Conservation (phyloP, 2,888 invertebrate species). For the Heliconius cydno region DNA sequence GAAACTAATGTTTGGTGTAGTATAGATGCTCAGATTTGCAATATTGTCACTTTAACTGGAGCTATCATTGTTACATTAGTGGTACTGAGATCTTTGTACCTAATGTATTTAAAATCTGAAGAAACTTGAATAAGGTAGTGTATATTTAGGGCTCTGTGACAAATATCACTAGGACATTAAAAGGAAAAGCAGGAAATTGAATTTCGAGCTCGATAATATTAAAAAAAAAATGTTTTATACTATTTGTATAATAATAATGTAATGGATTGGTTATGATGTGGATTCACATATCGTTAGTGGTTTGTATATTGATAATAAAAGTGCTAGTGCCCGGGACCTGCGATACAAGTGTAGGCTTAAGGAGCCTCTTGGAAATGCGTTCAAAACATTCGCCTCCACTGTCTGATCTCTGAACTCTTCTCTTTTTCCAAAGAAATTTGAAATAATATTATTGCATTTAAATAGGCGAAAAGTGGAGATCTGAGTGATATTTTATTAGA, state of each 20-base stretch:
- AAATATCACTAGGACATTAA: neutral
- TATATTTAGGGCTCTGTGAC: neutral
- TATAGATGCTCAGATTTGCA: conserved; percentile 33
- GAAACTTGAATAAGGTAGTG: conserved; percentile 39
- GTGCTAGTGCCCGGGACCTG: neutral
- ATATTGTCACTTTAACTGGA: conserved; percentile 54
- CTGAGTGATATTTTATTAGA: too few relatives aligned
- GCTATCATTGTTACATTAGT: conserved; percentile 54
- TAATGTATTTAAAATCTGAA: conserved; percentile 57
- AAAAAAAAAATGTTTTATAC: neutral
- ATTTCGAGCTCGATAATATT: neutral
- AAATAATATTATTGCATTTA: too few relatives aligned
- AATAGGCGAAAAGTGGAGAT: too few relatives aligned
- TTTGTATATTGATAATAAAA: neutral
- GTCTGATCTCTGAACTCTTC: neutral
- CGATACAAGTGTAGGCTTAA: neutral
- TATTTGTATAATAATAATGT: neutral
- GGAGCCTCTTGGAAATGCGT: neutral
- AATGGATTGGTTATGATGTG: neutral
- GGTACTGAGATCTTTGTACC: conserved; percentile 58
- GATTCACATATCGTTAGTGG: neutral
- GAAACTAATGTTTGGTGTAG: conserved; percentile 19
- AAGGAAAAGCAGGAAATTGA: neutral
- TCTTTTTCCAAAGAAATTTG: neutral
- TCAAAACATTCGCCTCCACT: neutral